phyloP scores from a whole-genome alignment of 2,888 invertebrate genomes.

The Tachystola acroxantha region DNA sequence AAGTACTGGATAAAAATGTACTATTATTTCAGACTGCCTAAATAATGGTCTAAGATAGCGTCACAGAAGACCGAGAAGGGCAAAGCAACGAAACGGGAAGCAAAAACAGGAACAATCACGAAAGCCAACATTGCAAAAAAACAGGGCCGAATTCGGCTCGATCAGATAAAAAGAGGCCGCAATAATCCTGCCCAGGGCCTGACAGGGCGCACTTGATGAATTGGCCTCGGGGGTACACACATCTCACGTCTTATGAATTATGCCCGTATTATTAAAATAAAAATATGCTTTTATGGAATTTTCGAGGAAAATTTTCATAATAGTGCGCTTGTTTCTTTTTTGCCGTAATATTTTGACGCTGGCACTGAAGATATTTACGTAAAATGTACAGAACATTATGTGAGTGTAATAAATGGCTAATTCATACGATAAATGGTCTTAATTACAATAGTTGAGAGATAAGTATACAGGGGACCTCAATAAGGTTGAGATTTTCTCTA shows the following conservation, averaged over 20 bases:
- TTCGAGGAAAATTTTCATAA: neutral
- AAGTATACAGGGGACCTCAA: no score
- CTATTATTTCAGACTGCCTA: no score
- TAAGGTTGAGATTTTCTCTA: no score
- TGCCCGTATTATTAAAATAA: conserved; percentile 7
- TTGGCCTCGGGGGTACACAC: conserved; percentile 14
- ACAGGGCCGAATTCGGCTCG: neutral
- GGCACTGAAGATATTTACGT: no score
- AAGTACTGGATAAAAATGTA: no score
- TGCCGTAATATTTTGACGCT: no score
- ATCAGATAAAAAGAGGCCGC: conserved; percentile 12
- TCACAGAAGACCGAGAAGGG: neutral
- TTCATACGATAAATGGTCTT: no score
- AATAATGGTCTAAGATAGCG: neutral
- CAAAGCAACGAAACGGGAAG: neutral
- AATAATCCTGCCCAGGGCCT: conserved; percentile 7
- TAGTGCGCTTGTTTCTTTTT: no score
- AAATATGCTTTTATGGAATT: neutral
- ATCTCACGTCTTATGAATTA: conserved; percentile 16
- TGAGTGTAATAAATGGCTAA: no score
- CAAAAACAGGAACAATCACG: neutral
- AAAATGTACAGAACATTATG: no score
- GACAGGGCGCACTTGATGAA: conserved; percentile 16
- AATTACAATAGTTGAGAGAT: no score
- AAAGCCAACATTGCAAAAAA: neutral